Evolutionary conservation across 1,140 invertebrate genomes (phyloP).

Genomic region (Meloidogyne hapla): DNA sequence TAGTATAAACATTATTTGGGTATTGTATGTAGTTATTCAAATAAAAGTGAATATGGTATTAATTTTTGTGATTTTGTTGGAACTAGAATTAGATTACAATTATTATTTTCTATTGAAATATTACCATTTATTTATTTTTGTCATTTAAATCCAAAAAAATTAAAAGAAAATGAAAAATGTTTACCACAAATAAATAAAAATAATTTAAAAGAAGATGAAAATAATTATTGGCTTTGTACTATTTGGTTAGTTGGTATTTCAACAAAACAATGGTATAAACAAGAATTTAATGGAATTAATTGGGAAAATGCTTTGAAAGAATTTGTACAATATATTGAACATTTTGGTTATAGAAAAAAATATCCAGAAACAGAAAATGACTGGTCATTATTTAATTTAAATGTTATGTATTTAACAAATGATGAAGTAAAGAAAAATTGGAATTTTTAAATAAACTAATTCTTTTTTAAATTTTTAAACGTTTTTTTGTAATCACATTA

Average conservation of each 20-base stretch:
- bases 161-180: background rate
- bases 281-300: background rate
- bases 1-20: constrained; percentile 7
- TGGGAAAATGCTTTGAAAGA: background rate
- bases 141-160: background rate
- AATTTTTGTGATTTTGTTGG: constrained; percentile 22
- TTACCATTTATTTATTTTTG: background rate
- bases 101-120: constrained; percentile 3
- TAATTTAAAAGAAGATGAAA: background rate
- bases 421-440: background rate
- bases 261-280: constrained; percentile 1
- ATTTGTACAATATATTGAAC: background rate
- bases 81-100: constrained; percentile 19
- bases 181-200: background rate
- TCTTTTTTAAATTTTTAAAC: background rate
- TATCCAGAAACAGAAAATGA: background rate
- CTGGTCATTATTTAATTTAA: background rate
- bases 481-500: too few relatives aligned
- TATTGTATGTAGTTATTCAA: constrained; percentile 4
- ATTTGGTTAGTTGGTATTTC: background rate
- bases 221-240: background rate
- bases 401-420: background rate
- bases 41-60: background rate
- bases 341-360: background rate
- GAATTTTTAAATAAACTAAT: background rate